phyloP scores from a whole-genome alignment of 2,113 vertebrate species.

The Naja naja region DNA sequence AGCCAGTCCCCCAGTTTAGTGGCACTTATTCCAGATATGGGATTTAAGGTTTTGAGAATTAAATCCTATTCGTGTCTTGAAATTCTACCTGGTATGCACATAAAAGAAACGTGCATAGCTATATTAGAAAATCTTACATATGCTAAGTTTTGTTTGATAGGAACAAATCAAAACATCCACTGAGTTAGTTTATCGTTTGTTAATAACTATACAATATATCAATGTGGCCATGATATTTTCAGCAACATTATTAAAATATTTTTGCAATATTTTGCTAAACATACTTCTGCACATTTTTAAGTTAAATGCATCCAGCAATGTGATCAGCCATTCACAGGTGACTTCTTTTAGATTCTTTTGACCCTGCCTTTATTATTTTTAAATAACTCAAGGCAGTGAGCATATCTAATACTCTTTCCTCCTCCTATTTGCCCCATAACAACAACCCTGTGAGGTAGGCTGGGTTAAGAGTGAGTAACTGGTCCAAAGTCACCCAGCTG shows the following conservation, averaged over 20 bases:
- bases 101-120: not conserved
- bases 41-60: not conserved
- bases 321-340: not conserved
- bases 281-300: not conserved
- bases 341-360: slow-evolving; percentile 7
- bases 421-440: not conserved
- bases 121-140: not conserved
- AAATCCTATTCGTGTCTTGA: not conserved
- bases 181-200: not conserved
- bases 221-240: slow-evolving; percentile 3
- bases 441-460: not conserved
- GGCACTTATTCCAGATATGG: not conserved
- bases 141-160: not conserved
- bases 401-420: not conserved
- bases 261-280: not conserved
- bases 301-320: slow-evolving; percentile 9
- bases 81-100: not conserved
- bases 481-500: not conserved
- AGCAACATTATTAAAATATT: slow-evolving; percentile 8
- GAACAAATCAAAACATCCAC: not conserved
- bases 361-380: not conserved
- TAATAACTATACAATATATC: not conserved
- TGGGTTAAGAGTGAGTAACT: not conserved
- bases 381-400: not conserved
- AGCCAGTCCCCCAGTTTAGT: not conserved